A percentile compares a stretch with the other conserved stretches of the same genome.
Conservation (phyloP, 2,113 vertebrate genomes). For the Uria lomvia region DNA sequence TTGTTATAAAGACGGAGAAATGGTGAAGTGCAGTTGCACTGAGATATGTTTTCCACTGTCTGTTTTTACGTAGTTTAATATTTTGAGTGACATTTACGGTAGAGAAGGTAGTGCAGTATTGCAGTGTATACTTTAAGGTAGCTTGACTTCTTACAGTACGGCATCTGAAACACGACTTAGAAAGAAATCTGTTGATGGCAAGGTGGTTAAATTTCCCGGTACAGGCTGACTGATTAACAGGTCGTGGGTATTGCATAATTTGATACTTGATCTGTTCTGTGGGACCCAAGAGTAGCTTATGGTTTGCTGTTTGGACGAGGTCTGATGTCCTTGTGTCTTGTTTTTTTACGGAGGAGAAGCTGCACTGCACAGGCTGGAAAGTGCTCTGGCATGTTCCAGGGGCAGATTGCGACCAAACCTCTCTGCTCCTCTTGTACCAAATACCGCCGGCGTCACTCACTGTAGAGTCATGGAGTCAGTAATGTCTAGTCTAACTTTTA, state of each 20-base stretch:
- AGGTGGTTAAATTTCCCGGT: not conserved
- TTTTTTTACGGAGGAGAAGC: not conserved
- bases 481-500: not conserved
- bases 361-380: not conserved
- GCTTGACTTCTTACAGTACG: not conserved
- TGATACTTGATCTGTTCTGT: not conserved
- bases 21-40: not conserved
- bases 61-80: not conserved
- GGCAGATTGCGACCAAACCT: not conserved
- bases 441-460: not conserved
- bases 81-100: not conserved
- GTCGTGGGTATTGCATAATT: not conserved
- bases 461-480: not conserved
- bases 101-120: not conserved
- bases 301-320: not conserved
- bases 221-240: not conserved
- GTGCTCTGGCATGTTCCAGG: rapidly evolving
- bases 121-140: not conserved
- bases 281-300: not conserved
- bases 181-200: not conserved
- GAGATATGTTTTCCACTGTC: not conserved
- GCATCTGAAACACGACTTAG: not conserved
- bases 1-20: not conserved
- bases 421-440: not conserved
- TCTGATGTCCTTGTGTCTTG: not conserved